Conservation (phyloP, 2,888 invertebrate species). For the Spicauda simplicius region DNA sequence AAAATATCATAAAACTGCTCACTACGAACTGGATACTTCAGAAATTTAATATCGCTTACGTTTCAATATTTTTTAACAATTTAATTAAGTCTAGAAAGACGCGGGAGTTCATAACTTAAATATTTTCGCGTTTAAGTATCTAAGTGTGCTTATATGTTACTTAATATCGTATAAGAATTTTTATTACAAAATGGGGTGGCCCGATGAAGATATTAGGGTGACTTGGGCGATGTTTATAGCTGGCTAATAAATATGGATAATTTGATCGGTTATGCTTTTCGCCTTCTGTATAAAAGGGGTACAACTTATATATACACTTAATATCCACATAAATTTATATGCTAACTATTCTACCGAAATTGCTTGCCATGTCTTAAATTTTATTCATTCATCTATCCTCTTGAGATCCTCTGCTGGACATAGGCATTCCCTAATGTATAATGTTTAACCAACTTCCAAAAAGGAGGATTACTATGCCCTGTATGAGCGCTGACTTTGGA, state of each 20-base stretch:
- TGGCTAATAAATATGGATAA: background rate
- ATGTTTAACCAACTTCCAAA: too few relatives aligned
- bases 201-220: background rate
- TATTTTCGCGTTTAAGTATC: conserved; percentile 1
- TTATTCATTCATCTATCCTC: too few relatives aligned
- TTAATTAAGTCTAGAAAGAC: conserved; percentile 25
- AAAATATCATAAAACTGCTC: conserved; percentile 23
- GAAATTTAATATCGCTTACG: conserved; percentile 29
- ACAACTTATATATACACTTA: too few relatives aligned
- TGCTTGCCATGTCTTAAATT: too few relatives aligned
- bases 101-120: conserved; percentile 18
- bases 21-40: conserved; percentile 13
- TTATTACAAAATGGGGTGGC: background rate
- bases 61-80: conserved; percentile 23
- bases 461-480: too few relatives aligned
- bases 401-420: too few relatives aligned
- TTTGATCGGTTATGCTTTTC: background rate
- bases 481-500: too few relatives aligned
- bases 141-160: background rate
- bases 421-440: too few relatives aligned
- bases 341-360: too few relatives aligned
- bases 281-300: background rate
- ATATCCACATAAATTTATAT: background rate
- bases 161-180: conserved; percentile 15
- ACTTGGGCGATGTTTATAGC: background rate